These are phyloP conservation scores for Eupithecia abbreviata DNA, from an alignment of 2,888 invertebrate genomes.

Conservation along the genomic window DNA sequence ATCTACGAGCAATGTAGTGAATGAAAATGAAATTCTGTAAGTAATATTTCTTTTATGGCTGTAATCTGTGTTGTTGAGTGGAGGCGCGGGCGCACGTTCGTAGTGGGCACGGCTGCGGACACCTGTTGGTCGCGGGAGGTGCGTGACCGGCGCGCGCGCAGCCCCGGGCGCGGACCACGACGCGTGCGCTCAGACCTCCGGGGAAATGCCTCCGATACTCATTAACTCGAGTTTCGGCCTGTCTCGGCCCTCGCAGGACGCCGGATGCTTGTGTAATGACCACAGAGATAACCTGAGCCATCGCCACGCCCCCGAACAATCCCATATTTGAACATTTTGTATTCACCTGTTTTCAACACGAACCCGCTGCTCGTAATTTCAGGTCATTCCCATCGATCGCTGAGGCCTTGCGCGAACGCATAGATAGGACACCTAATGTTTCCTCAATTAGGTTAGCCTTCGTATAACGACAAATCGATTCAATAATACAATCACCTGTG, in stretches of 20 bases:
- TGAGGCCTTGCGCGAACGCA: constrained; percentile 60
- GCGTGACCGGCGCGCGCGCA: constrained; percentile 58
- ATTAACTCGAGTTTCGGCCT: constrained; percentile 75
- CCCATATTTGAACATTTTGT: constrained; percentile 33
- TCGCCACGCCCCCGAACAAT: constrained; percentile 49
- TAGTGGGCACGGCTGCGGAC: constrained; percentile 55
- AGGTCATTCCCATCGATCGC: constrained; percentile 73
- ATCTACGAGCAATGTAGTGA: background rate
- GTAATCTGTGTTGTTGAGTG: background rate
- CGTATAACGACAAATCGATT: constrained; percentile 53
- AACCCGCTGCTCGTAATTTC: constrained; percentile 56
- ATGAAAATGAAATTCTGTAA: background rate
- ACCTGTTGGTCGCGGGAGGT: constrained; percentile 49
- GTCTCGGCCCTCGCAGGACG: constrained; percentile 66
- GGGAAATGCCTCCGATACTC: constrained; percentile 77
- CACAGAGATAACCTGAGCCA: constrained; percentile 45
- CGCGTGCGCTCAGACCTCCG: constrained; percentile 62
- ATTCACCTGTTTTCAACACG: constrained; percentile 6
- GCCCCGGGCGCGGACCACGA: constrained; percentile 57
- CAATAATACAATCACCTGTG: constrained; percentile 58
- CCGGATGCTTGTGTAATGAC: constrained; percentile 77
- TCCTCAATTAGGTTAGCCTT: constrained; percentile 56
- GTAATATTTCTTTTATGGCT: background rate
- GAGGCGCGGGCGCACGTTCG: constrained; percentile 17
- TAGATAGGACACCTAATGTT: constrained; percentile 46